Evolutionary conservation across 2,888 invertebrate species (phyloP).

Genomic region (Ectobius pallidus): DNA sequence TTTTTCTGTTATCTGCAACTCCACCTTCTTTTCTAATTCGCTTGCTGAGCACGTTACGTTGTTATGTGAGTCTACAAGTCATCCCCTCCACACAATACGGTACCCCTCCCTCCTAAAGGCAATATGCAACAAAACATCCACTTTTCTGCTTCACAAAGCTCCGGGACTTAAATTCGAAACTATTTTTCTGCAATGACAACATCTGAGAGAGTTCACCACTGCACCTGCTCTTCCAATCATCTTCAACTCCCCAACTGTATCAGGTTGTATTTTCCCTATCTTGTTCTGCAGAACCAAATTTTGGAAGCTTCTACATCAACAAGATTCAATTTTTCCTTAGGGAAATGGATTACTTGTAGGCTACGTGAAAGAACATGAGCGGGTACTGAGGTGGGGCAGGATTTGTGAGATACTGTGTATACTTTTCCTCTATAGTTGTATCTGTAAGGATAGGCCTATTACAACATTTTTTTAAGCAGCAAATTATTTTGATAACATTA

Average conservation of each 20-base stretch:
- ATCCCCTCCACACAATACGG: not conserved
- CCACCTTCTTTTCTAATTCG: not conserved
- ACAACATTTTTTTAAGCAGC: no score
- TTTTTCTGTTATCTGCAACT: not conserved
- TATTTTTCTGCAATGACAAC: constrained; percentile 13
- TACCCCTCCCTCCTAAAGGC: constrained; percentile 3
- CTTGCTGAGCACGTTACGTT: constrained; percentile 1
- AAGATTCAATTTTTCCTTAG: no score
- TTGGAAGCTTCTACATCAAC: no score
- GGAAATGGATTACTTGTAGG: no score
- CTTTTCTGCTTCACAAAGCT: constrained; percentile 22
- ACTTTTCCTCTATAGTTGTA: no score
- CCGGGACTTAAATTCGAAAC: constrained; percentile 1
- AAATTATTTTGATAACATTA: no score
- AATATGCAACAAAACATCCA: not conserved
- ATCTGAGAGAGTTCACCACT: not conserved
- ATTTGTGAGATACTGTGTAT: no score
- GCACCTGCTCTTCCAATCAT: constrained; percentile 28
- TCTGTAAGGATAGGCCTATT: no score
- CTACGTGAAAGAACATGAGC: no score
- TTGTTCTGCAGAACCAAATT: no score
- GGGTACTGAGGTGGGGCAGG: no score
- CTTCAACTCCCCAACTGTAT: not conserved
- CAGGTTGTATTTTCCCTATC: no score
- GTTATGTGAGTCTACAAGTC: not conserved